These are phyloP conservation scores for Ormia ochracea DNA, from an alignment of 2,888 invertebrate species.

Conservation along the genomic window DNA sequence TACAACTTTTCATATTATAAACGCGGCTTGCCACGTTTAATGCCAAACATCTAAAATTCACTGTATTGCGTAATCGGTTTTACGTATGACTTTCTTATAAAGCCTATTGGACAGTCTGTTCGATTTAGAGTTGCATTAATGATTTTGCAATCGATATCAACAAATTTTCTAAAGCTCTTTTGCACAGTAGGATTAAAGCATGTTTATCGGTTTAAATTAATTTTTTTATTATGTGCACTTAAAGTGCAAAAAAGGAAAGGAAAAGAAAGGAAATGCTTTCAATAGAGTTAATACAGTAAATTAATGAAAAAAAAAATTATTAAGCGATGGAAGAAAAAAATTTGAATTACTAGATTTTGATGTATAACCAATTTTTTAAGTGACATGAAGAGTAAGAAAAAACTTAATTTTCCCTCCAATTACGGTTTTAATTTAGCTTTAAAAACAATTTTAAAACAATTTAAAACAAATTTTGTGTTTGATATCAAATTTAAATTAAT, in stretches of 20 bases:
- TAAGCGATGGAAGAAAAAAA: conserved; percentile 6
- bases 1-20: too few relatives aligned
- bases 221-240: conserved; percentile 32
- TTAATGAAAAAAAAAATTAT: not conserved
- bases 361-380: not conserved
- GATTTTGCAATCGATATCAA: conserved; percentile 21
- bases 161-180: not conserved
- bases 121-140: conserved; percentile 10
- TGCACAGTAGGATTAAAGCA: not conserved
- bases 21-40: too few relatives aligned
- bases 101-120: not conserved
- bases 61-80: too few relatives aligned
- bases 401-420: not conserved
- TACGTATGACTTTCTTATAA: not conserved
- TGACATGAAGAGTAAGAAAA: not conserved
- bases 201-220: conserved; percentile 3
- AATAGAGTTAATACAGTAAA: conserved; percentile 54
- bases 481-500: conserved; percentile 35
- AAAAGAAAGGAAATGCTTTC: conserved; percentile 58
- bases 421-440: not conserved
- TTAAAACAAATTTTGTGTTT: conserved; percentile 2
- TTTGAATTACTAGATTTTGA: not conserved
- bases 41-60: too few relatives aligned
- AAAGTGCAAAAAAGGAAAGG: conserved; percentile 25
- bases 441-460: not conserved